These are phyloP conservation scores for Mastomys coucha DNA, from an alignment of 2,113 vertebrate genomes.

Conservation along the genomic window DNA sequence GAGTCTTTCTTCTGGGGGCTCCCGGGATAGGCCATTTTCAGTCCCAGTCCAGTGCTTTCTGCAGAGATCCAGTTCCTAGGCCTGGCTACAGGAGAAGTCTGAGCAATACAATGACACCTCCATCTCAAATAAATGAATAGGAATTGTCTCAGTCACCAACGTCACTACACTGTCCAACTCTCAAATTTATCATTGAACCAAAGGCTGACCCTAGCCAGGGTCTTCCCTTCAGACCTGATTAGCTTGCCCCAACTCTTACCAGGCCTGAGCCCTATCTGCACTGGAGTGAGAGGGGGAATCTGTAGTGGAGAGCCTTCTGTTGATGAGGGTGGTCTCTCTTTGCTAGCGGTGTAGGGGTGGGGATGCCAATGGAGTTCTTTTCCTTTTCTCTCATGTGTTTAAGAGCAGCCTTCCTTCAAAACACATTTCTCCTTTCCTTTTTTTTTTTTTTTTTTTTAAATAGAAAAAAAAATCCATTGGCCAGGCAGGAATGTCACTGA, in stretches of 20 bases:
- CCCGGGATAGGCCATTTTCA: neutral
- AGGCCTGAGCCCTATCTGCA: neutral
- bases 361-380: neutral
- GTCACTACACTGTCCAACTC: conserved; percentile 5
- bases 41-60: neutral
- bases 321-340: conserved; percentile 25
- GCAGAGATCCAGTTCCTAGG: neutral
- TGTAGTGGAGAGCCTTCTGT: neutral
- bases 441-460: conserved; percentile 30
- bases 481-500: neutral
- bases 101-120: neutral
- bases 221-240: neutral
- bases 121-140: neutral
- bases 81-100: neutral
- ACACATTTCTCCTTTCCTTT: conserved; percentile 46
- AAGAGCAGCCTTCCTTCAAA: neutral
- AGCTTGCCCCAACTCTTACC: neutral
- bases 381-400: neutral
- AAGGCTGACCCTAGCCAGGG: neutral
- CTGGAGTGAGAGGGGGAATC: neutral
- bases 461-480: neutral
- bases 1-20: neutral
- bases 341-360: neutral
- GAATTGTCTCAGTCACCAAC: neutral
- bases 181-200: neutral